Conservation (phyloP, 2,888 invertebrate species). For the Aleiodes leptofemur region DNA sequence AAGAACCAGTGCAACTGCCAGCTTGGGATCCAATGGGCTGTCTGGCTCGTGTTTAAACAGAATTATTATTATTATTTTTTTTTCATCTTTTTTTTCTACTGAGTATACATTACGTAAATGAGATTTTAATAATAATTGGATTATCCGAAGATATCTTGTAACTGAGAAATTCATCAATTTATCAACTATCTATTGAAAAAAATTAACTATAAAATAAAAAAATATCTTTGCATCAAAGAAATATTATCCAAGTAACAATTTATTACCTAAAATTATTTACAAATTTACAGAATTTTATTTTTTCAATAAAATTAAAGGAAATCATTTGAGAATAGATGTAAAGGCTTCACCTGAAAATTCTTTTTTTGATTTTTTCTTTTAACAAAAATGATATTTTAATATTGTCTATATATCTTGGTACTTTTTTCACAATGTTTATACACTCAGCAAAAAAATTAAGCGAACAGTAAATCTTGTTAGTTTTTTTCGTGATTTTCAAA, state of each 20-base stretch:
- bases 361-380: too few species aligned
- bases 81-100: not conserved
- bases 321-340: too few species aligned
- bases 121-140: slow-evolving; percentile 10
- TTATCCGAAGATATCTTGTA: not conserved
- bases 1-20: slow-evolving; percentile 86
- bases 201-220: not conserved
- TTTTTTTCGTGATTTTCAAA: too few species aligned
- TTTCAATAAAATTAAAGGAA: too few species aligned
- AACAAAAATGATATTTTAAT: slow-evolving; percentile 78
- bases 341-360: too few species aligned
- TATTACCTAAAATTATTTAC: not conserved
- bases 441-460: too few species aligned
- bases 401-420: too few species aligned
- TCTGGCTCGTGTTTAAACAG: slow-evolving; percentile 77
- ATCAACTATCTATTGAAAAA: not conserved
- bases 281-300: not conserved
- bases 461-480: too few species aligned
- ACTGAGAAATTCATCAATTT: too few species aligned
- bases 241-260: not conserved
- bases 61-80: not conserved
- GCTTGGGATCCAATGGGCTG: slow-evolving; percentile 98
- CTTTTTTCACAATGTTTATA: too few species aligned
- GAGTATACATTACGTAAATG: not conserved
- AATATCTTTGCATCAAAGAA: slow-evolving; percentile 4